Conservation (phyloP, 2,888 invertebrate genomes). For the Incurvaria masculella region DNA sequence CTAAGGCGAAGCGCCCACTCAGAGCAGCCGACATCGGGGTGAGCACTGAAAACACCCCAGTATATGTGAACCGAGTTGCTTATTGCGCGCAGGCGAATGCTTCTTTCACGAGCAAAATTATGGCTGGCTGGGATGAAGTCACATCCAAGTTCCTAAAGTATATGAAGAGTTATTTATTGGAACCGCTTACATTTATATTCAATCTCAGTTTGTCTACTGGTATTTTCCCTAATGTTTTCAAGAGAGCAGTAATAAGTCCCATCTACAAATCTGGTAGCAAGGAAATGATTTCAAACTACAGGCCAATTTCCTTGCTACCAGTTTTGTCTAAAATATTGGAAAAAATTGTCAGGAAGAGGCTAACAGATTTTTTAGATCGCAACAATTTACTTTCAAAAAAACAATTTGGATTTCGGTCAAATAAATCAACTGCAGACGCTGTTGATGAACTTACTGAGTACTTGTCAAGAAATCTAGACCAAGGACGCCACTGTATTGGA, state of each 20-base stretch:
- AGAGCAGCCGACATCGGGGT: too few species aligned
- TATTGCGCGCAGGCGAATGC: too few species aligned
- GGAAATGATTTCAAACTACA: too few species aligned
- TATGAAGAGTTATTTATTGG: too few species aligned
- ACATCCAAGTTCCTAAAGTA: neutral
- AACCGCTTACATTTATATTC: too few species aligned
- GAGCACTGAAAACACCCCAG: too few species aligned
- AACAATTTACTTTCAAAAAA: constrained; percentile 3
- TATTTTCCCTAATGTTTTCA: neutral
- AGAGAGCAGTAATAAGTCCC: neutral
- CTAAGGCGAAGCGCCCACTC: too few species aligned
- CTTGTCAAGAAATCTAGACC: neutral
- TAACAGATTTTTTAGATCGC: constrained; percentile 4
- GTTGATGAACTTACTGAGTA: neutral
- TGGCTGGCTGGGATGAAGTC: neutral
- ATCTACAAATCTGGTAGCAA: neutral
- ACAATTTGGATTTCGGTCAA: constrained; percentile 6
- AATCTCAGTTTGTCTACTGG: neutral
- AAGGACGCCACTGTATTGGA: neutral
- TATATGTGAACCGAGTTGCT: too few species aligned
- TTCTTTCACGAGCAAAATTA: too few species aligned
- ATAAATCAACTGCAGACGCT: constrained; percentile 3
- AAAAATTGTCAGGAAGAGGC: constrained; percentile 4
- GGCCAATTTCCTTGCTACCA: neutral
- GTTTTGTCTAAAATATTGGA: constrained; percentile 1